Base-by-base conservation (phyloP, 2,888 invertebrate species). In the Ormyrus labotus region DNA sequence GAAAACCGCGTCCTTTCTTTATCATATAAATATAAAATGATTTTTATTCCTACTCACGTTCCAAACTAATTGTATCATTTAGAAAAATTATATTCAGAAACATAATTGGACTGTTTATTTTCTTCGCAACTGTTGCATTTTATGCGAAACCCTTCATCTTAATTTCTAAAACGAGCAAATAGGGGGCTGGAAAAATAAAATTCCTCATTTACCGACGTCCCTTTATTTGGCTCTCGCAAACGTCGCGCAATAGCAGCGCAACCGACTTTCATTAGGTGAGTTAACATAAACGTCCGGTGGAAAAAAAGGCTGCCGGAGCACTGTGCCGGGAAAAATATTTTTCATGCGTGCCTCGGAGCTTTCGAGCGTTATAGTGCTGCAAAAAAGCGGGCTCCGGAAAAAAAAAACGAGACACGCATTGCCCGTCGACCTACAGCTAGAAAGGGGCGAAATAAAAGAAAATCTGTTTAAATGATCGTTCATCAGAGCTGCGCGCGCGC, bases 381-480 rank as follows among this genome's bases (percentile, higher is more conserved):
- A 7, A 70, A 48, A 48, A 19, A 61, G 57, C 13, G 7, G 45
- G 47, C 45, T 11, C 57, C 55, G n/a, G 9, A 69, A 10, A n/a
- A 50, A 50, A 51, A 13, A 47, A 48, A 8, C 11, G 55, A 10
- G 2, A 45, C 6, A 6, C 9, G 51, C 55, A 53, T 50, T 5
- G 63, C 34, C 19, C 47, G 51, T 13, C 45, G 10, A 48, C 19
- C 50, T 19, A 71, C 7, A 10, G 48, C 71, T 10, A 64, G 68
- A 68, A 64, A 51, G 55, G 13, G 55, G 50, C 34, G 9, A 83
- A 84, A 85, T 82, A 85, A 84, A 86, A 83, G 81, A 83, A 84
- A 84, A 84, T 85, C 83, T 82, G 82, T 84, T 84, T 77, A 87
- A 90, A 89, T 89, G 87, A 89, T 89, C 89, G 87, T 88, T 87